These are phyloP conservation scores for Rotaria macrura DNA, from an alignment of 2,888 invertebrate genomes.

Conservation along the genomic window DNA sequence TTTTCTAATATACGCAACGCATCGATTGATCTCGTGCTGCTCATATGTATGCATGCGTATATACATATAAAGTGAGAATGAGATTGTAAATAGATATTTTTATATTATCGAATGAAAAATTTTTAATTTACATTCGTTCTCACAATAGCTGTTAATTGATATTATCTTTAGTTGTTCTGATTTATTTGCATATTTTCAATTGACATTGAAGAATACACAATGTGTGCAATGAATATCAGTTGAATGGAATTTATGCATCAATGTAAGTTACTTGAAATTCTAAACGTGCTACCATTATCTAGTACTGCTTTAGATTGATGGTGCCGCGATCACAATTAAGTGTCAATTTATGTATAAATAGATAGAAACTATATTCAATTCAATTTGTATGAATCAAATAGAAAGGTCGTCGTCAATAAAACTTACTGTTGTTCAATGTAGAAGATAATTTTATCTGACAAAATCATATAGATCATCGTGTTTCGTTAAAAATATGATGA, in stretches of 20 bases:
- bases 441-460: neutral
- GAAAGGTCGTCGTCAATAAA: neutral
- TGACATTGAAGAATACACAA: neutral
- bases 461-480: neutral
- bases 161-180: neutral
- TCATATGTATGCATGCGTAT: too few relatives aligned
- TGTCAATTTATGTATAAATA: neutral
- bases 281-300: neutral
- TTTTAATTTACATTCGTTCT: neutral
- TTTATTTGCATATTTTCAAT: neutral
- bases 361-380: neutral
- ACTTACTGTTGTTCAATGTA: neutral
- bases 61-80: neutral
- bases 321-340: neutral
- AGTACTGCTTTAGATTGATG: neutral
- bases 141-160: neutral
- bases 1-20: too few relatives aligned
- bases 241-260: neutral
- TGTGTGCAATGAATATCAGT: neutral
- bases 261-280: neutral
- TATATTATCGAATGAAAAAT: neutral
- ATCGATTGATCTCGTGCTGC: too few relatives aligned
- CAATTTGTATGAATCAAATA: neutral
- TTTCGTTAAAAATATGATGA: neutral
- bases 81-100: neutral